Base-by-base conservation (phyloP, 2,888 invertebrate species). In the Deroplatys truncata region DNA sequence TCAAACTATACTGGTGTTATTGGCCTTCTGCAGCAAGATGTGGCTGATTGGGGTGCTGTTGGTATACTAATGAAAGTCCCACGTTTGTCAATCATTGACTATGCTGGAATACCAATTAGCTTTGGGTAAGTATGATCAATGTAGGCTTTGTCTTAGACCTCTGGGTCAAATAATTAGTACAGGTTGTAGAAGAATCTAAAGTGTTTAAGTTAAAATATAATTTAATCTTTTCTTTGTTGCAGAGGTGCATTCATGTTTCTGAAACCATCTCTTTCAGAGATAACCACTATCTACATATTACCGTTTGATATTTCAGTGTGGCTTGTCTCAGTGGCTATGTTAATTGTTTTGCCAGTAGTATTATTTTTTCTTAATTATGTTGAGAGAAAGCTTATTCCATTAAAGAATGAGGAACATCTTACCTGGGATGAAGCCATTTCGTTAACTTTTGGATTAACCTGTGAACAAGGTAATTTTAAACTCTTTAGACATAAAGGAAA, bases 191-290 rank as follows among this genome's bases (percentile, higher is more conserved):
- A 43, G 13, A 43, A 13, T 43, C 35, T 8, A 35, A 4, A 35
- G 0, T 35, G 35, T 35, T 35, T 0, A 35, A 35, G 13, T 43
- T 43, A 43, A 13, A 43, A 0, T 8, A 13, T 43, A 13, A 43
- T 13, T 13, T 1, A 43, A 43, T 13, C 5, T 20, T 72, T 72
- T 25, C 25, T 72, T 13, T 86, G 29, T 87, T 83, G 2, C 87
- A 87, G 87, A 83, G 87, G 87, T 4, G 87, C 43, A 9, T 87
- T 87, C 15, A 87, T 87, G 87, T 87, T 87, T n/a, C 83, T 87
- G 87, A 87, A 87, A 35, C 87, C 87, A 3, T 83, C 87, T 7
- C 31, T 87, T 13, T 87, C 87, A 15, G 87, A 87, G n/a, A 83
- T 87, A 31, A 82, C 87, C 7, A 83, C 83, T 15, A 87, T 87